These are phyloP conservation scores for Arenaria interpres DNA, from an alignment of 2,113 vertebrate genomes.

Conservation along the genomic window DNA sequence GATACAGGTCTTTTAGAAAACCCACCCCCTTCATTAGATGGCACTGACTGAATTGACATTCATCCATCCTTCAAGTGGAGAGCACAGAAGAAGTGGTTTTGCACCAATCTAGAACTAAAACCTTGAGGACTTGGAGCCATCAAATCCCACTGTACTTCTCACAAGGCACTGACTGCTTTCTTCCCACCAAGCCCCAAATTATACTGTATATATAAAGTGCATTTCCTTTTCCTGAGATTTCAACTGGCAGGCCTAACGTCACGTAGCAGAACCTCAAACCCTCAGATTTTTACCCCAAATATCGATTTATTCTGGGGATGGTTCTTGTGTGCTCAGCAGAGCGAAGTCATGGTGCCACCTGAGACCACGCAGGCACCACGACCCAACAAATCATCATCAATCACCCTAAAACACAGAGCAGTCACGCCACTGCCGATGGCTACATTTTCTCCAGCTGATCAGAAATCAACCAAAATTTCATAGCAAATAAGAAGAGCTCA, in stretches of 20 bases:
- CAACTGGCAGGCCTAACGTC: background rate
- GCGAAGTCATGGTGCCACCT: accelerated
- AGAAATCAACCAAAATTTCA: background rate
- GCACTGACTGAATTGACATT: background rate
- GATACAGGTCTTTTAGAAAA: background rate
- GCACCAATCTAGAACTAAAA: background rate
- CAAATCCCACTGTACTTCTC: background rate
- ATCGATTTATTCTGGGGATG: accelerated
- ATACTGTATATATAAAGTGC: background rate
- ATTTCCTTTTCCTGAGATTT: background rate
- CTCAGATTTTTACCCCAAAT: background rate
- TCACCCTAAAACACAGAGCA: background rate
- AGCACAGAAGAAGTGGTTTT: background rate
- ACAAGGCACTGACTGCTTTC: background rate
- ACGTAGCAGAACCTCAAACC: background rate
- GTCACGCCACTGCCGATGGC: background rate
- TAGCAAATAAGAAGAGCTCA: background rate
- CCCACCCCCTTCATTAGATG: background rate
- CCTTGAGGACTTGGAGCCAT: background rate
- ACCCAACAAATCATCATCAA: accelerated
- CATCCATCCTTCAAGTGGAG: background rate
- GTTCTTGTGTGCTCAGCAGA: too few relatives aligned
- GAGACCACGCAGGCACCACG: accelerated
- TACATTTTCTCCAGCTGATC: background rate
- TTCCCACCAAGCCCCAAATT: background rate